phyloP scores from a whole-genome alignment of 2,888 invertebrate genomes.

The Harpalus rufipes region DNA sequence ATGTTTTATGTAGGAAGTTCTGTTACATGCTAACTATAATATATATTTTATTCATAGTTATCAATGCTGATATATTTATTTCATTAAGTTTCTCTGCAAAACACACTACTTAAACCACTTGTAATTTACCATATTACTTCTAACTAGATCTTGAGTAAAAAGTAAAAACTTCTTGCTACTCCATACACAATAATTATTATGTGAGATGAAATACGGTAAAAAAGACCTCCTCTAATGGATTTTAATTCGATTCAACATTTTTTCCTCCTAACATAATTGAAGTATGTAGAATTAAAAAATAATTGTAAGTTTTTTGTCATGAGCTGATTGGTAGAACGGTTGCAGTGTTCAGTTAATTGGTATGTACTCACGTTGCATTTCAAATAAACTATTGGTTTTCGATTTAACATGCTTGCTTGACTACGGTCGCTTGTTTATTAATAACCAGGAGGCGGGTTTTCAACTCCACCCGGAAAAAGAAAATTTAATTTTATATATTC shows the following conservation, averaged over 20 bases:
- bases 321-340: background rate
- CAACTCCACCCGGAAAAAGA: background rate
- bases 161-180: background rate
- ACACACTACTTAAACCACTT: background rate
- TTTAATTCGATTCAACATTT: slow-evolving; percentile 3
- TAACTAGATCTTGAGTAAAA: background rate
- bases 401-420: slow-evolving; percentile 37
- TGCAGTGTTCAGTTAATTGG: slow-evolving; percentile 52
- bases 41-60: background rate
- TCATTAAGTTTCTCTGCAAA: background rate
- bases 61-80: background rate
- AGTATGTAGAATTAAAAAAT: background rate
- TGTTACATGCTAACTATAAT: background rate
- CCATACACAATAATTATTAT: background rate
- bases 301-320: background rate
- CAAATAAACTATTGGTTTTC: slow-evolving; percentile 63
- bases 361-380: slow-evolving; percentile 58
- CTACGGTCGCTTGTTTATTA: slow-evolving; percentile 29
- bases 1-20: too few species aligned
- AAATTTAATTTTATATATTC: background rate
- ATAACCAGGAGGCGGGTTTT: slow-evolving; percentile 11
- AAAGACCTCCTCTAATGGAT: background rate
- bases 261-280: background rate
- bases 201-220: background rate
- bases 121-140: background rate